Base-by-base conservation (phyloP, 2,113 vertebrate species). In the Eretmodus cyanostictus region DNA sequence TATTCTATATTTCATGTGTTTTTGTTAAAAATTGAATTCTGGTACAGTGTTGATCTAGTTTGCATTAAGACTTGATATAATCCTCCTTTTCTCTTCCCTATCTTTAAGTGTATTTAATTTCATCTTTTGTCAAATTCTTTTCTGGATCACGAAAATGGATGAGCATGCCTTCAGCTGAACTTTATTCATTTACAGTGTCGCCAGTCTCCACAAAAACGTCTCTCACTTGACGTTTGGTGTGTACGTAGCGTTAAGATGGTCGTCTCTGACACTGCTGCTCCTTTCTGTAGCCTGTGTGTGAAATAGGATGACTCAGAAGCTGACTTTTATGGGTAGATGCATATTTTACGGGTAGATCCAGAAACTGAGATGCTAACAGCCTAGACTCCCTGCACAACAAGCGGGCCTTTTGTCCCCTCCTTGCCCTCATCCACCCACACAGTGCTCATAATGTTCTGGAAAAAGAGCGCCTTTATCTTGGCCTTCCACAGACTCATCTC, bases 401-500 rank as follows among this genome's bases (percentile, higher is more conserved):
- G 68, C 57, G 16, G 91, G 81, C 89, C 95, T 94, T 95, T 95
- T 96, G 95, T 96, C 94, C 90, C 76, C 51, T 55, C 34, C 82
- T 78, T 85, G 57, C 88, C 87, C 87, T 82, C 34, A n/a, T 86
- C 89, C 90, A 14, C 94, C 95, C 94, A 94, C 95, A 90, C 90
- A 93, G 82, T 13, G 80, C 92, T 92, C 90, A 88, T 94, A 93
- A 94, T 88, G 90, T 92, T 80, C 36, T 27, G 81, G 87, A 95
- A 91, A 96, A 94, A 95, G 95, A 92, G 61, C 49, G 80, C 90
- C 94, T 95, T 95, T 95, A 94, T 96, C 87, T 86, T 54, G 16
- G 45, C 82, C 87, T 94, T 94, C 89, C 89, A 92, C 89, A 84
- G 93, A 86, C 86, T 87, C 82, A 40, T 92, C 86, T 91, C 84